phyloP scores from a whole-genome alignment of 2,888 invertebrate species.

The Epistrophe eligans region DNA sequence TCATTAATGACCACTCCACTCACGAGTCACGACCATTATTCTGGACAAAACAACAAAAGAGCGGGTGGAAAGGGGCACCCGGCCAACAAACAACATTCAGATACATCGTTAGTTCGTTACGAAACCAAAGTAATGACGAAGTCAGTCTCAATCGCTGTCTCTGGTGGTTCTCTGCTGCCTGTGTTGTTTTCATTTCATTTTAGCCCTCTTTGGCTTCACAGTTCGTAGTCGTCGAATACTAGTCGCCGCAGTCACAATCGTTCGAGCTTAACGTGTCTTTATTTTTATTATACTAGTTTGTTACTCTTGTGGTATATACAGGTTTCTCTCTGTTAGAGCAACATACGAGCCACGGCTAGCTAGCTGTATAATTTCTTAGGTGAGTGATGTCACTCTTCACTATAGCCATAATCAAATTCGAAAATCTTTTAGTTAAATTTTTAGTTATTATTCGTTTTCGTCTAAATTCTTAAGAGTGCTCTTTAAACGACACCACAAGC shows the following conservation, averaged over 20 bases:
- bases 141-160: conserved; percentile 34
- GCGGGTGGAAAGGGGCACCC: neutral
- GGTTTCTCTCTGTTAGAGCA: conserved; percentile 54
- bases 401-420: conserved; percentile 60
- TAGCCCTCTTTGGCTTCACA: conserved; percentile 27
- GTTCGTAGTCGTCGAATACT: neutral
- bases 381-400: conserved; percentile 71
- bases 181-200: conserved; percentile 69
- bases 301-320: conserved; percentile 39
- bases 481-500: neutral
- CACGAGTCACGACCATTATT: conserved; percentile 18
- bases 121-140: conserved; percentile 71
- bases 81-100: conserved; percentile 55
- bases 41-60: conserved; percentile 28
- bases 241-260: neutral
- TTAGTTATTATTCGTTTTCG: conserved; percentile 32
- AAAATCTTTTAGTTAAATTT: conserved; percentile 61
- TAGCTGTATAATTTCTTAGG: conserved; percentile 40
- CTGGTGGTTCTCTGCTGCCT: conserved; percentile 10
- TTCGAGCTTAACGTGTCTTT: conserved; percentile 25
- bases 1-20: conserved; percentile 62
- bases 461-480: conserved; percentile 10
- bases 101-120: conserved; percentile 62
- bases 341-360: conserved; percentile 41
- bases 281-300: conserved; percentile 48